Conservation (phyloP, 2,797 vertebrate species). For the Carduelis carduelis region DNA sequence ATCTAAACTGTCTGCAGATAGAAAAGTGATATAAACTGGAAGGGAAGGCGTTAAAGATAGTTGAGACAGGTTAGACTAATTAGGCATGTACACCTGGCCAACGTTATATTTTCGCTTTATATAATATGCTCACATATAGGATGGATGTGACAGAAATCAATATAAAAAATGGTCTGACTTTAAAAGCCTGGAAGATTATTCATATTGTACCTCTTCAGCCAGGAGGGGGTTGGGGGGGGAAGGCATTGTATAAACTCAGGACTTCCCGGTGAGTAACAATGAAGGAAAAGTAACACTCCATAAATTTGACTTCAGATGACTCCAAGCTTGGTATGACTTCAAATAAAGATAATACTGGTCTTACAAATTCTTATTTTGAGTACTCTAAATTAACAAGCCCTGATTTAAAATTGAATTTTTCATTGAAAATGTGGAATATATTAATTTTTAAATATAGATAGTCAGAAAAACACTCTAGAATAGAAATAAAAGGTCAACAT, state of each 20-base stretch:
- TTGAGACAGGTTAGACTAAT: not conserved
- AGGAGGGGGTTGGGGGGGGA: accelerated
- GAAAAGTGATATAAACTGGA: not conserved
- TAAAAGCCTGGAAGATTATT: not conserved
- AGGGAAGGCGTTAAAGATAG: not conserved
- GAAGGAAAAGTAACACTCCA: not conserved
- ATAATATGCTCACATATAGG: not conserved
- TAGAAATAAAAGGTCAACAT: not conserved
- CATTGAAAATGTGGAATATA: not conserved
- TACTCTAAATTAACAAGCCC: not conserved
- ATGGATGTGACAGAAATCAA: not conserved
- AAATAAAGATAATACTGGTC: not conserved
- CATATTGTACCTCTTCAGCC: not conserved
- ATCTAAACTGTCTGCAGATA: slow-evolving; percentile 37
- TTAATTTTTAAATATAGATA: not conserved
- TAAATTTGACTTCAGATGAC: not conserved
- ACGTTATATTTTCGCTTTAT: not conserved
- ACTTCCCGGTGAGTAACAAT: not conserved
- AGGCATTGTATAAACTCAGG: not conserved
- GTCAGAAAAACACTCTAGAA: not conserved
- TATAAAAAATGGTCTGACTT: not conserved
- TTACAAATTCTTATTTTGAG: not conserved
- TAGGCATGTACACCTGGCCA: not conserved
- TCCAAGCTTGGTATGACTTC: not conserved
- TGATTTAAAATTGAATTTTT: not conserved